phyloP scores from a whole-genome alignment of 2,113 vertebrate species.

The Ammospiza nelsoni region DNA sequence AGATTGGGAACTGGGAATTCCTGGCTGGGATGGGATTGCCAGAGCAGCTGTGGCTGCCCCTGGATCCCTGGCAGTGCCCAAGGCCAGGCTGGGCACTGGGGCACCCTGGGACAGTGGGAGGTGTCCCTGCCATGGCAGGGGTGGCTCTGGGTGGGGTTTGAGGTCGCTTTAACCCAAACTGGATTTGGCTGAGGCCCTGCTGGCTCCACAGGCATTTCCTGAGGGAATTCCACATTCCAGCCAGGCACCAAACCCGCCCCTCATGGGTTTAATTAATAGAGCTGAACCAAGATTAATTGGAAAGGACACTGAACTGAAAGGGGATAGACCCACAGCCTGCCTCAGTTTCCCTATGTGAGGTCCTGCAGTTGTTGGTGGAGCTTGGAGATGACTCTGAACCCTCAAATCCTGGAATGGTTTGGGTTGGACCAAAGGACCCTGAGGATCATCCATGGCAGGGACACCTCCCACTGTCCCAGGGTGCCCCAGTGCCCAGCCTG shows the following conservation, averaged over 20 bases:
- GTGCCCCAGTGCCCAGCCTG: not conserved
- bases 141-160: not conserved
- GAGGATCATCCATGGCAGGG: too few relatives aligned
- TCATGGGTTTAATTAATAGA: not conserved
- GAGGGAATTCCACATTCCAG: not conserved
- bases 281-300: rapidly evolving
- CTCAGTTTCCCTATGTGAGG: not conserved
- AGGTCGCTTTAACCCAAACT: not conserved
- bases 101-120: not conserved
- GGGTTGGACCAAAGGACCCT: too few relatives aligned
- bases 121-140: not conserved
- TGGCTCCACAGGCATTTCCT: not conserved
- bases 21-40: too few relatives aligned
- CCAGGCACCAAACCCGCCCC: not conserved
- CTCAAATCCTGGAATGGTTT: too few relatives aligned
- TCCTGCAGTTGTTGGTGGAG: not conserved
- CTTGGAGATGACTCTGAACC: not conserved
- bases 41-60: too few relatives aligned
- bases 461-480: too few relatives aligned
- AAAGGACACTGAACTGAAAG: not conserved
- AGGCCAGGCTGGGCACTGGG: not conserved
- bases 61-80: not conserved
- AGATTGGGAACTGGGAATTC: too few relatives aligned
- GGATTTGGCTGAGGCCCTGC: not conserved
- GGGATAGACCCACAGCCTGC: not conserved